phyloP scores from a whole-genome alignment of 1,140 invertebrate species.

The Caenorhabditis tropicalis region DNA sequence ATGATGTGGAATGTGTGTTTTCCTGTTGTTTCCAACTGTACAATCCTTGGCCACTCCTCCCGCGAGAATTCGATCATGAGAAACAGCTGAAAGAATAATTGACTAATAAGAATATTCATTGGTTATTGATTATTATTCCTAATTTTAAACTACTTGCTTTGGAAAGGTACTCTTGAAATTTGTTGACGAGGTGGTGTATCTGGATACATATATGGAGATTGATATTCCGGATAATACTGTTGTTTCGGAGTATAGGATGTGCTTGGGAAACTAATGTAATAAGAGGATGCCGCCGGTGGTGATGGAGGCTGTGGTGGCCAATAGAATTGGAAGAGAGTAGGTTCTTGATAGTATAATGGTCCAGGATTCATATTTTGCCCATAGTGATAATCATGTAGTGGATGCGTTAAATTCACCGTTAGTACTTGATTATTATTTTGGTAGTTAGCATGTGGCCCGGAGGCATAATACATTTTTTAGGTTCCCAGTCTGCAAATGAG shows the following conservation, averaged over 20 bases:
- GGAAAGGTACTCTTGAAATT: not conserved
- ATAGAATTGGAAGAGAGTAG: not conserved
- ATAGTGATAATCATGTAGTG: not conserved
- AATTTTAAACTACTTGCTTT: not conserved
- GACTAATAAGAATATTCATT: not conserved
- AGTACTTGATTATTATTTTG: not conserved
- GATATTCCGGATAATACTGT: not conserved
- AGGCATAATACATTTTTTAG: not conserved
- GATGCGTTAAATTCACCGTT: not conserved
- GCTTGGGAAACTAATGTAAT: not conserved
- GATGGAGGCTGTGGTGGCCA: not conserved
- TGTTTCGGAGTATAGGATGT: not conserved
- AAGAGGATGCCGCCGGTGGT: not conserved
- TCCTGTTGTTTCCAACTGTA: not conserved
- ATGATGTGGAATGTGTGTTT: not conserved
- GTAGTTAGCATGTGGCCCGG: not conserved
- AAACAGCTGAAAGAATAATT: slow-evolving; percentile 30
- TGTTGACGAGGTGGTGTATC: not conserved
- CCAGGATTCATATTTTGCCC: not conserved
- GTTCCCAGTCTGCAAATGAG: not conserved
- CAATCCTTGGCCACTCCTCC: not conserved
- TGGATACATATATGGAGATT: not conserved
- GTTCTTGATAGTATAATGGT: not conserved
- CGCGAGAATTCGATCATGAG: not conserved
- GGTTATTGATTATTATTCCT: too few relatives aligned